Base-by-base conservation (phyloP, 1,140 invertebrate genomes). In the Matsumurasca onukii region DNA sequence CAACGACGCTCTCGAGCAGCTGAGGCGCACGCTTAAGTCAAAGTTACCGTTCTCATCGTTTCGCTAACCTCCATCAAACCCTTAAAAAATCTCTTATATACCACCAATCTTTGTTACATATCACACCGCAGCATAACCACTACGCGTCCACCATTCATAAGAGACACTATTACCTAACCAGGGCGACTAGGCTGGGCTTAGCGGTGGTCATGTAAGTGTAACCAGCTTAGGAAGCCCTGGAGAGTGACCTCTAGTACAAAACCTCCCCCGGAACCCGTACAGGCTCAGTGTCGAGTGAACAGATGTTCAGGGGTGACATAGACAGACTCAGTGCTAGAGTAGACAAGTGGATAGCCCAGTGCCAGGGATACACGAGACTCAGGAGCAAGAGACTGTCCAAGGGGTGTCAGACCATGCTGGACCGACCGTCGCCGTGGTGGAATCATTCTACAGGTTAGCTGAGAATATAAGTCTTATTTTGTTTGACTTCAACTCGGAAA, bases 371-470 rank as follows among this genome's bases (percentile, higher is more conserved):
- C 29, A 31, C 39, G 0, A 61, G 31, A 51, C 57, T 68, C 2
- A 61, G 61, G n/a, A 29, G 31, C n/a, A 48, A 25, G 17, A n/a
- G 31, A 59, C 49, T 68, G 34, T 57, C 67, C 9, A 31, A 59
- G 9, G 55, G 67, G 9, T 68, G 67, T 30, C 67, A 68, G 34
- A 68, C 67, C 24, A 68, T 68, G 67, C 25, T 49, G 22, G 57
- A 68, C 24, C 55, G 55, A 31, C 67, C 67, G 2, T 29, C 17
- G 22, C 55, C 12, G 20, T 25, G 2, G 13, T 27, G 34, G 39
- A 59, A n/a, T n/a, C n/a, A n/a, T n/a, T n/a, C n/a, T n/a, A n/a
- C n/a, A n/a, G 13, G 25, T 66, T 2, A 17, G 25, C 17, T 66
- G 34, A 22, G 24, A 24, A 24, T 49, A 22, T 15, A n/a, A 22